Conservation (phyloP, 1,140 invertebrate genomes). For the Apocrypta bakeri region DNA sequence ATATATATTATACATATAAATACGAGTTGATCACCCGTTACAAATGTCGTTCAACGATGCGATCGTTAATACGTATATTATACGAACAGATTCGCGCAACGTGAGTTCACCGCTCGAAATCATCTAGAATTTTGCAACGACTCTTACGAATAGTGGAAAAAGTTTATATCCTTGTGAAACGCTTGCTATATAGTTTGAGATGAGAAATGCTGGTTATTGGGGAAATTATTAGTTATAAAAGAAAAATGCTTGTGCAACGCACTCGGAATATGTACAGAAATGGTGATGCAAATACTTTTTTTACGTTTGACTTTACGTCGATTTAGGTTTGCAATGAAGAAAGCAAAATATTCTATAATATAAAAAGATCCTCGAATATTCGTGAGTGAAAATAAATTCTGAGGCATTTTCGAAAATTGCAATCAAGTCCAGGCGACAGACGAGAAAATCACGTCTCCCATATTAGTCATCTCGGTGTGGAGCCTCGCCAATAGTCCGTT, state of each 20-base stretch:
- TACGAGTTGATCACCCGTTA: not conserved
- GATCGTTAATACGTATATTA: not conserved
- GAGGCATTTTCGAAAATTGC: not conserved
- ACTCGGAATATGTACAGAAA: not conserved
- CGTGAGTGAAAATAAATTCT: no score
- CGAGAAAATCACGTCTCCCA: not conserved
- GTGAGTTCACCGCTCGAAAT: not conserved
- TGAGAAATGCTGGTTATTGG: not conserved
- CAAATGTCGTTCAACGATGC: not conserved
- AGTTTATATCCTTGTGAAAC: not conserved
- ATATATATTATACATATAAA: conserved; percentile 17
- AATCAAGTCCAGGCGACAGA: conserved; percentile 26
- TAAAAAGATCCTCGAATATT: no score
- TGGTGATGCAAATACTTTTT: not conserved
- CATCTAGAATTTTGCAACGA: not conserved
- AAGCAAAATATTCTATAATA: no score
- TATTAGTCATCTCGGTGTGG: not conserved
- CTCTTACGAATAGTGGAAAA: not conserved
- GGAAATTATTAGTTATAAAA: not conserved
- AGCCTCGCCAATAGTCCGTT: not conserved
- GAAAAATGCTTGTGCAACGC: not conserved
- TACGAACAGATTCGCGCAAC: not conserved
- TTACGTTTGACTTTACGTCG: not conserved
- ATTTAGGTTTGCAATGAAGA: no score
- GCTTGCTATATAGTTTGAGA: no score